Percentiles rank a stretch among this genome's conserved stretches.
phyloP scores from a whole-genome alignment of 2,888 invertebrate species.

The Onthophagus sagittarius region DNA sequence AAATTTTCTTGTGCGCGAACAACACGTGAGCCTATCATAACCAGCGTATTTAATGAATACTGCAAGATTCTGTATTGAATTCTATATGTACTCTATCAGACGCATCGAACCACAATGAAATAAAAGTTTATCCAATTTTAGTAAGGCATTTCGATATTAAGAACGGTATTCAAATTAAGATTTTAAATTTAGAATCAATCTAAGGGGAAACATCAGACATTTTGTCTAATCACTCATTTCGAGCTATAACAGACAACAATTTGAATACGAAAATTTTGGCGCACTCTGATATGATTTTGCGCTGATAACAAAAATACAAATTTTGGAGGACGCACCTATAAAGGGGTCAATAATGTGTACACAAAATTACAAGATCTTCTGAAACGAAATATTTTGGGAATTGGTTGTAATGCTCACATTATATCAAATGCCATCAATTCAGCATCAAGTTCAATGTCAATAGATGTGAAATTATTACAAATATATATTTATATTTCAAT shows the following conservation, averaged over 20 bases:
- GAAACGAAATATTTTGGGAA: too few relatives aligned
- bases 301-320: slow-evolving; percentile 33
- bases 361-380: too few relatives aligned
- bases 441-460: too few relatives aligned
- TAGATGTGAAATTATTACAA: too few relatives aligned
- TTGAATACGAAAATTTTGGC: slow-evolving; percentile 27
- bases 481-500: too few relatives aligned
- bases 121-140: slow-evolving; percentile 26
- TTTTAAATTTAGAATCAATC: slow-evolving; percentile 28
- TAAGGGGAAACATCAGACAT: slow-evolving; percentile 27
- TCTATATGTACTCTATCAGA: slow-evolving; percentile 22
- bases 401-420: too few relatives aligned
- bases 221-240: slow-evolving; percentile 26
- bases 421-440: too few relatives aligned
- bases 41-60: slow-evolving; percentile 12
- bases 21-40: slow-evolving; percentile 21
- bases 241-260: slow-evolving; percentile 27
- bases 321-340: slow-evolving; percentile 28
- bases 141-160: slow-evolving; percentile 22
- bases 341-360: too few relatives aligned
- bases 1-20: slow-evolving; percentile 24
- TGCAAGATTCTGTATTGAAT: slow-evolving; percentile 7
- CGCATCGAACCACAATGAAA: slow-evolving; percentile 28
- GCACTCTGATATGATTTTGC: too few relatives aligned
- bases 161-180: slow-evolving; percentile 20